Conservation (phyloP, 2,888 invertebrate species). For the Deroplatys truncata region DNA sequence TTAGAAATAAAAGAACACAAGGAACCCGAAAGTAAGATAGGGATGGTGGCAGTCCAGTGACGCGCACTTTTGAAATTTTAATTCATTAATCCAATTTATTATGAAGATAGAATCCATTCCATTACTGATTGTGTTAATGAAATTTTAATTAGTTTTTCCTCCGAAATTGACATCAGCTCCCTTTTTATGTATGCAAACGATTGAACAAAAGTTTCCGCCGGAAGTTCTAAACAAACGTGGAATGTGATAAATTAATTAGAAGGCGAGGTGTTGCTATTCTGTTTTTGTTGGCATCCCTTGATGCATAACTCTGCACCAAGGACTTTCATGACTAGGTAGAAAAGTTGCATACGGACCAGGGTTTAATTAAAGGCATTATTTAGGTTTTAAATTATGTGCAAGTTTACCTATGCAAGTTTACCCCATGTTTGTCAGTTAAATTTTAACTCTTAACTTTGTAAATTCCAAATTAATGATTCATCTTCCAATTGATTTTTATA, state of each 20-base stretch:
- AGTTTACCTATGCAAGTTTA: too few relatives aligned
- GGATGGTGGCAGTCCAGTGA: background rate
- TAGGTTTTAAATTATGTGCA: too few relatives aligned
- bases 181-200: background rate
- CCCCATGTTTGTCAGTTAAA: too few relatives aligned
- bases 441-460: too few relatives aligned
- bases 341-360: too few relatives aligned
- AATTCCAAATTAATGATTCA: too few relatives aligned
- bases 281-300: background rate
- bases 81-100: background rate
- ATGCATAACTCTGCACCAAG: too few relatives aligned
- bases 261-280: background rate
- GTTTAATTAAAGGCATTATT: too few relatives aligned
- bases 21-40: background rate
- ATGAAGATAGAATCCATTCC: background rate
- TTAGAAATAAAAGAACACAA: background rate
- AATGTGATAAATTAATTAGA: background rate
- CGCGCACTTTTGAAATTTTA: background rate
- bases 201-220: background rate
- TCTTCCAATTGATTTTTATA: too few relatives aligned
- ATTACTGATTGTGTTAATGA: background rate
- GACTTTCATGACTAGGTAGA: too few relatives aligned
- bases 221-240: background rate
- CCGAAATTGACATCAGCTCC: background rate
- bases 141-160: background rate